Evolutionary conservation across 1,140 invertebrate genomes (phyloP), one percentile per base, ranked within the genome.

Genomic region (Linepithema humile): DNA sequence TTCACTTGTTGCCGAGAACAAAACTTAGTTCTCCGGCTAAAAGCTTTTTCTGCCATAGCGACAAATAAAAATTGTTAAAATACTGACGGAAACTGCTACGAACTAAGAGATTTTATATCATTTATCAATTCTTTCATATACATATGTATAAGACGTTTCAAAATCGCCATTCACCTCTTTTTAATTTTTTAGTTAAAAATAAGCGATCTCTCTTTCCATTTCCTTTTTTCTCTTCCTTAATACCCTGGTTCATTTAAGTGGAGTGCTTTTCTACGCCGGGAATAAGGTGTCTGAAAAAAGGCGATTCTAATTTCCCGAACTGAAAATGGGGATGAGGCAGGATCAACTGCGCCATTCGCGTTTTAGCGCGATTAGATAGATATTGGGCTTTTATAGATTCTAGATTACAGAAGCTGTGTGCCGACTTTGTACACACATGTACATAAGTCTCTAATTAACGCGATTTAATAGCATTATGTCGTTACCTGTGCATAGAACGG

Each of bases 321-420:
- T n/a, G 32, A 65, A 77, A 64, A 65, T 65, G 45, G 62, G 38
- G 32, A 67, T 50, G 20, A 26, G n/a, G 0, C 9, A 15, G n/a
- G 45, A 67, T 50, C 57, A 77, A 65, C 32, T 20, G 70, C 17
- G 7, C 15, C 4, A n/a, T 48, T 77, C 17, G 35, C 32, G 26
- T 53, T 50, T 77, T 5, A 53, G 9, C 10, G 5, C 3, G 60
- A 65, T 74, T 9, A 40, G 53, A 73, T 65, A 64, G 12, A 6
- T 77, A 38, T 77, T n/a, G 32, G 38, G 10, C 20, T 65, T n/a
- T 65, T 77, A 38, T 75, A 62, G 40, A 32, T 65, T 65, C 26
- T 64, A 35, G n/a, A 17, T 23, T 35, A n/a, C n/a, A 38, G 15
- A 10, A 35, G 6, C 1, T 35, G 1, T 23, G 23, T 35, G 15